Evolutionary conservation across 2,888 invertebrate species (phyloP), one percentile per base, ranked within the genome.

Genomic region (Panopea generosa): DNA sequence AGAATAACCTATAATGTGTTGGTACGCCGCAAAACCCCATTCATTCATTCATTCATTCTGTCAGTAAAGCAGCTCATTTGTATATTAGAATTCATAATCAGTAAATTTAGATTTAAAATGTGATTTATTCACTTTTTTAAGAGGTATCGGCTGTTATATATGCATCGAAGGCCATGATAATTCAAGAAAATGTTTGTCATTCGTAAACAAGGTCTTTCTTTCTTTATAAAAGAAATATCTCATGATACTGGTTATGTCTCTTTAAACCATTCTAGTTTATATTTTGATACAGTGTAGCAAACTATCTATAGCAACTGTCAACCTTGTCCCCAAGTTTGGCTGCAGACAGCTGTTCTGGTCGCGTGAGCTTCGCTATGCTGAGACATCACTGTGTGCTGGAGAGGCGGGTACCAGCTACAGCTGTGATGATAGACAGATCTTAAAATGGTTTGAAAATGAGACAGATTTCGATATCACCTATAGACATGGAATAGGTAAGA

Each of bases 291-390:
- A 73, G 76, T 73, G 67, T 74, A 38, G 65, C 40, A 4, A 60
- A 47, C 18, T 71, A 60, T 33, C 43, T 22, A 55, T 74, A 20
- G n/a, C 53, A n/a, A 27, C 56, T 47, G 18, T 71, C 56, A 56
- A 76, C 49, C 38, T 84, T 20, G 53, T 74, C 1, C 85, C 85
- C 0, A 71, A 57, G 52, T 70, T 82, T 73, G 85, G 84, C 22
- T 70, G 63, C 47, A 29, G 62, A 29, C 85, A 85, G 74, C 22
- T 77, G 56, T 72, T 79, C 26, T 85, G 85, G 85, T 60, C 72
- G 14, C 57, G 72, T n/a, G 79, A 84, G 52, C 69, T 74, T 29
- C 22, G 63, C 16, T 16, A 71, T 49, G 82, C 81, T 18, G 22
- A 18, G n/a, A 45, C 50, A 22, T 52, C 57, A n/a, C 16, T 22